Evolutionary conservation across 2,888 invertebrate species (phyloP).

Genomic region (Drosophila neotestacea): DNA sequence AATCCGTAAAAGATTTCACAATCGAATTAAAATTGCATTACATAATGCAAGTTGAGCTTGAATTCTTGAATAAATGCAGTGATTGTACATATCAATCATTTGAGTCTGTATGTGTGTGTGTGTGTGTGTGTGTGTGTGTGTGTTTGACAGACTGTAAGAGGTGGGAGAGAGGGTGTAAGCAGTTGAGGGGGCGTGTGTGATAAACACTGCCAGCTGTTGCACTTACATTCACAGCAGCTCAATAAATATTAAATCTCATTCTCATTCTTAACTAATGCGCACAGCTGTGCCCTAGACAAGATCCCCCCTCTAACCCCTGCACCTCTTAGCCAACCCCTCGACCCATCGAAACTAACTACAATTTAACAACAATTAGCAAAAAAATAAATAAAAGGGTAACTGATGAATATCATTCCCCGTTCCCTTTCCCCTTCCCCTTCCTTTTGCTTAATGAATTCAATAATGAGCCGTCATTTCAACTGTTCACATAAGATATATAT

Average conservation of each 20-base stretch:
- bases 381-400: constrained; percentile 63
- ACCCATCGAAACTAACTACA: constrained; percentile 17
- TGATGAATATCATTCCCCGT: constrained; percentile 58
- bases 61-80: constrained; percentile 50
- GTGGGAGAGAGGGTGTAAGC: background rate
- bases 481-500: constrained; percentile 21
- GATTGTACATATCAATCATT: constrained; percentile 70
- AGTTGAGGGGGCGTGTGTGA: constrained; percentile 29
- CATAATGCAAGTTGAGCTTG: constrained; percentile 27
- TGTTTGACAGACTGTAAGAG: constrained; percentile 4
- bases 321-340: background rate
- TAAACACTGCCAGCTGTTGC: constrained; percentile 74
- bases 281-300: constrained; percentile 76
- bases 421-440: background rate
- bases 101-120: constrained; percentile 14
- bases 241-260: constrained; percentile 48
- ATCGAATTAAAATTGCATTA: constrained; percentile 42
- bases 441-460: constrained; percentile 46
- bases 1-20: constrained; percentile 24
- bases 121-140: constrained; percentile 2
- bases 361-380: constrained; percentile 73
- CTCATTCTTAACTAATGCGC: constrained; percentile 36
- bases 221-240: constrained; percentile 32
- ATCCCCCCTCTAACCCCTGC: background rate
- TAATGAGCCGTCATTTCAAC: constrained; percentile 35